A percentile compares a stretch with the other conserved stretches of the same genome.
Conservation (phyloP, 2,888 invertebrate genomes). For the Leptopterna dolabrata region DNA sequence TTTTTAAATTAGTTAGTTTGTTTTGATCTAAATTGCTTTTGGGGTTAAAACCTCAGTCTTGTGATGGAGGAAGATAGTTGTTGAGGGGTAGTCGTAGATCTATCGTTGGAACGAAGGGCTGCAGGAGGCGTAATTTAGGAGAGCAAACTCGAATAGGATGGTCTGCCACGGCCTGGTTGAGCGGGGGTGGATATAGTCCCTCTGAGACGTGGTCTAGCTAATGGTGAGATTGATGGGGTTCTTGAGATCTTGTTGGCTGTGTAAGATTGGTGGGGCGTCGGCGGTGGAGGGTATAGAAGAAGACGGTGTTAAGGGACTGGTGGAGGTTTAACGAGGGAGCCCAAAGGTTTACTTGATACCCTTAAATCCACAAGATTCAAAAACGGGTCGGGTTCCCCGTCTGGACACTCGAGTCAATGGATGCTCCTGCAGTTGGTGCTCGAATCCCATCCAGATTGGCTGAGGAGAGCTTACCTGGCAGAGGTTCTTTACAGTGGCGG, state of each 20-base stretch:
- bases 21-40: no score
- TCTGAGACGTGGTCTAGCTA: slow-evolving; percentile 29
- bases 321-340: not conserved
- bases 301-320: not conserved
- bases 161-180: not conserved
- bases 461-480: no score
- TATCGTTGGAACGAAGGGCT: not conserved
- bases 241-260: slow-evolving; percentile 38
- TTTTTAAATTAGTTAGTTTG: no score
- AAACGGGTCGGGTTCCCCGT: not conserved
- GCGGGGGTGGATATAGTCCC: slow-evolving; percentile 18
- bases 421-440: no score
- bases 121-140: slow-evolving; percentile 18
- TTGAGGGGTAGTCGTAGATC: not conserved
- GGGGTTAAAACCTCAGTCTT: not conserved
- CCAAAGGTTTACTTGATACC: not conserved
- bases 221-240: slow-evolving; percentile 45
- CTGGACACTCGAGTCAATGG: no score
- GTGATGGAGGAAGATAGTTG: not conserved
- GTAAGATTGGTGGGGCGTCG: not conserved
- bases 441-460: no score
- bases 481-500: no score
- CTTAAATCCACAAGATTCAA: not conserved
- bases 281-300: not conserved
- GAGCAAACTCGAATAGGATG: slow-evolving; percentile 11